Conservation (phyloP, 2,888 invertebrate species). For the Dynastes hyllus region DNA sequence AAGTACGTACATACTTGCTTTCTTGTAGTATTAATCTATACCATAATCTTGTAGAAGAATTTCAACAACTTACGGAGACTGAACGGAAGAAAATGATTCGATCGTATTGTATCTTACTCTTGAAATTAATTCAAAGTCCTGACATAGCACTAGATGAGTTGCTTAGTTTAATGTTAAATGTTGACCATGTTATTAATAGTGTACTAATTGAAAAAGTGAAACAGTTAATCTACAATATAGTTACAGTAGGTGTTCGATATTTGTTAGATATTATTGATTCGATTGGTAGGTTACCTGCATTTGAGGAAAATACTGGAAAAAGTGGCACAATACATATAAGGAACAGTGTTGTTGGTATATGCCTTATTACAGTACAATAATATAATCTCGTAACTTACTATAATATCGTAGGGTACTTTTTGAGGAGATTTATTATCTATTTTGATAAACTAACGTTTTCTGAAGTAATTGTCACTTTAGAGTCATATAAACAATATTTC, state of each 20-base stretch:
- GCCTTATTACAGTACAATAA: not conserved
- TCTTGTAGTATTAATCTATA: conserved; percentile 32
- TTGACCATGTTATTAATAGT: conserved; percentile 56
- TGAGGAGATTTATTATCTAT: conserved; percentile 86
- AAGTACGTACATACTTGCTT: not conserved
- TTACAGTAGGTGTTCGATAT: conserved; percentile 72
- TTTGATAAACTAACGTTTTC: conserved; percentile 90
- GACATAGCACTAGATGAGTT: conserved; percentile 84
- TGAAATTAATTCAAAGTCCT: conserved; percentile 88
- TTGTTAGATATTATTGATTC: conserved; percentile 66
- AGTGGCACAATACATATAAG: conserved; percentile 72
- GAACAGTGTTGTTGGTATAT: conserved; percentile 80
- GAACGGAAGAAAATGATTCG: conserved; percentile 66
- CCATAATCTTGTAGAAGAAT: conserved; percentile 72
- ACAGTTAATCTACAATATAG: conserved; percentile 73
- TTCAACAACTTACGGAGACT: conserved; percentile 68
- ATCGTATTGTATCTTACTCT: conserved; percentile 85
- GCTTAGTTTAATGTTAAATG: conserved; percentile 75
- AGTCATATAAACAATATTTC: conserved; percentile 82
- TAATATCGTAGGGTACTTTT: conserved; percentile 81
- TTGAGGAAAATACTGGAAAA: conserved; percentile 55
- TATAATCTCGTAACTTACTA: not conserved
- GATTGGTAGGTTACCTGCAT: conserved; percentile 56
- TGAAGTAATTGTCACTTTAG: conserved; percentile 84
- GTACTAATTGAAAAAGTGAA: conserved; percentile 46